Percentiles rank a stretch among this genome's conserved stretches.
Evolutionary conservation across 2,113 vertebrate species (phyloP).

Genomic region (Orthonyx spaldingii): DNA sequence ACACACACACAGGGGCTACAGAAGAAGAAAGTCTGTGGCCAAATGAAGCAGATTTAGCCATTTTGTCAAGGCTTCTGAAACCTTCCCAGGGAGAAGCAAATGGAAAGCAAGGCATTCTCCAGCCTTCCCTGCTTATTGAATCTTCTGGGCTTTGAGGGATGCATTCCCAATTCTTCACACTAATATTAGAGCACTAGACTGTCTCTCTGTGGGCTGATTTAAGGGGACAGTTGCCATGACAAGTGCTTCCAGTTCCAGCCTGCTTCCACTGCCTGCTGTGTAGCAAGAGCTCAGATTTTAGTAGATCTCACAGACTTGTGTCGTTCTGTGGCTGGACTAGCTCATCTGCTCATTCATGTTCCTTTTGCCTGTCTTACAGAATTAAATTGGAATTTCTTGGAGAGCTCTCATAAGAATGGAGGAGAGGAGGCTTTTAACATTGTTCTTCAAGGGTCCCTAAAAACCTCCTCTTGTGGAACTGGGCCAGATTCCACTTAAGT

Average conservation of each 20-base stretch:
- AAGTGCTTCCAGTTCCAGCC: not conserved
- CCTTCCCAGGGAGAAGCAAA: not conserved
- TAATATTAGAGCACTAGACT: not conserved
- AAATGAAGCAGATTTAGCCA: not conserved
- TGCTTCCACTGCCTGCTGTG: not conserved
- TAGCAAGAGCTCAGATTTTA: not conserved
- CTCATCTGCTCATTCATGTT: not conserved
- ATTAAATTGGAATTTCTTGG: not conserved
- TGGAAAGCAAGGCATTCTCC: not conserved
- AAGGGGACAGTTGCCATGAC: not conserved
- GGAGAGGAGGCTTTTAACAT: not conserved
- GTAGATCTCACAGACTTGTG: not conserved
- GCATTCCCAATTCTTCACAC: not conserved
- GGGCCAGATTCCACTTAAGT: accelerated
- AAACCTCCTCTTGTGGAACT: not conserved
- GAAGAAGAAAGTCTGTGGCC: not conserved
- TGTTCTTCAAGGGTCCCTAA: not conserved
- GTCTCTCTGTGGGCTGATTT: not conserved
- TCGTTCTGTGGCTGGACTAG: not conserved
- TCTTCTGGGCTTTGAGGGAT: not conserved
- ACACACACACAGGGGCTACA: accelerated
- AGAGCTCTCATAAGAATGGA: not conserved
- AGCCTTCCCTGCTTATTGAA: not conserved
- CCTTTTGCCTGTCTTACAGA: not conserved
- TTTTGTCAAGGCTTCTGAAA: not conserved